Evolutionary conservation across 2,888 invertebrate species (phyloP).

Genomic region (Epicampocera succincta): DNA sequence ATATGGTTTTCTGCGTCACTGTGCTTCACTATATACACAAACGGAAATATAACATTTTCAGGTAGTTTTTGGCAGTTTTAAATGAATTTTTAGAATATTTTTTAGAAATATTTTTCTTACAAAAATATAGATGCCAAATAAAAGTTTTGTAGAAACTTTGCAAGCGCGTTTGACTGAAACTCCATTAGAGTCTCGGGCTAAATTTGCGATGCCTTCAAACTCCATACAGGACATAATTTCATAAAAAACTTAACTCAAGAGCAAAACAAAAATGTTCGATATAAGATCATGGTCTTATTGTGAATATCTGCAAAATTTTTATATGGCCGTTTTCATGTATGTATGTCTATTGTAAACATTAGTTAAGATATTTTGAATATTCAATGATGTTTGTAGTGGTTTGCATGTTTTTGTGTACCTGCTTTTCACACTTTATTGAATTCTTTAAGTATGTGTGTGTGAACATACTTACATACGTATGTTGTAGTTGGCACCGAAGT

Average conservation of each 20-base stretch:
- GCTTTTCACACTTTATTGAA: not conserved
- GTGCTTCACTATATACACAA: not conserved
- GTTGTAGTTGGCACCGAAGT: no score
- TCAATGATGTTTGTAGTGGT: slow-evolving; percentile 74
- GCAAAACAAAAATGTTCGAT: not conserved
- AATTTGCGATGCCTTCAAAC: not conserved
- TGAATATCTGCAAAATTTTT: slow-evolving; percentile 72
- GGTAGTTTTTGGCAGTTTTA: slow-evolving; percentile 64
- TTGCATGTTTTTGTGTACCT: slow-evolving; percentile 14
- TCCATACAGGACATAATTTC: not conserved
- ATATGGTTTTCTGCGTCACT: no score
- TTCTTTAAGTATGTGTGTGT: no score
- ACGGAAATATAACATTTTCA: slow-evolving; percentile 30
- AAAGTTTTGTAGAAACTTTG: slow-evolving; percentile 72
- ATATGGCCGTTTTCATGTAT: slow-evolving; percentile 75
- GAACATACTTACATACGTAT: slow-evolving; percentile 4
- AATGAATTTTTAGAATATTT: slow-evolving; percentile 72
- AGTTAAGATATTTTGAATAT: slow-evolving; percentile 77
- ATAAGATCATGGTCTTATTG: slow-evolving; percentile 6
- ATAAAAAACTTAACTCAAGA: not conserved
- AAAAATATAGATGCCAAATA: slow-evolving; percentile 66
- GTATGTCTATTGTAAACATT: slow-evolving; percentile 67
- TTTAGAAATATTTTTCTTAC: slow-evolving; percentile 62
- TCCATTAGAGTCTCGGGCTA: not conserved
- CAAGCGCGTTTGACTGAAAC: slow-evolving; percentile 9